Evolutionary conservation across 2,888 invertebrate genomes (phyloP).

Genomic region (Tromatobia lineatoria): DNA sequence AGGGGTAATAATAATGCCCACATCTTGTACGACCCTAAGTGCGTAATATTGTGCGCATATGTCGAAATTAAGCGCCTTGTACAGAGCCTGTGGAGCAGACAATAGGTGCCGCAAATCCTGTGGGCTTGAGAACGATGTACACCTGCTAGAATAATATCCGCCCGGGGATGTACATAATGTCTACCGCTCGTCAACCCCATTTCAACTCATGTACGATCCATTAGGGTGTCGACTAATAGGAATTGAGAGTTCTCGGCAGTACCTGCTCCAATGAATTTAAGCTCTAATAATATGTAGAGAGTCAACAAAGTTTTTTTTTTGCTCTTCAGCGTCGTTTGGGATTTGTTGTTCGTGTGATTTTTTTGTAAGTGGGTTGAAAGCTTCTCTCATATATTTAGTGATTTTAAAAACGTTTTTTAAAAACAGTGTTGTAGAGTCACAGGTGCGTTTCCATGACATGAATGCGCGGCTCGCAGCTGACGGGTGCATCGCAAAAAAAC

Average conservation of each 20-base stretch:
- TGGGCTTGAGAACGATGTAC: constrained; percentile 54
- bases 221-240: not conserved
- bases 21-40: constrained; percentile 53
- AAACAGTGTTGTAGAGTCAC: too few species aligned
- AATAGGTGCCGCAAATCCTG: constrained; percentile 72
- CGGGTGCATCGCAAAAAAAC: too few species aligned
- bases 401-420: too few species aligned
- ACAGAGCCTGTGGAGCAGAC: constrained; percentile 62
- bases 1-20: constrained; percentile 1
- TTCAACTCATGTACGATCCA: not conserved
- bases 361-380: too few species aligned
- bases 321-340: too few species aligned
- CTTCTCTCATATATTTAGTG: too few species aligned
- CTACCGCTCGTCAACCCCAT: constrained; percentile 15
- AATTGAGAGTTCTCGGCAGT: not conserved
- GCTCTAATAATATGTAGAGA: not conserved
- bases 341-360: too few species aligned
- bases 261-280: not conserved
- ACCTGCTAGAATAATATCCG: constrained; percentile 66
- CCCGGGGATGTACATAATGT: constrained; percentile 43
- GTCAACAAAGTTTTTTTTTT: too few species aligned
- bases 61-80: constrained; percentile 48
- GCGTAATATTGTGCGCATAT: constrained; percentile 65
- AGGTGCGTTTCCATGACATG: too few species aligned
- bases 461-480: too few species aligned